Evolutionary conservation across 2,888 invertebrate genomes (phyloP).

Genomic region (Philhelius pedissequus): DNA sequence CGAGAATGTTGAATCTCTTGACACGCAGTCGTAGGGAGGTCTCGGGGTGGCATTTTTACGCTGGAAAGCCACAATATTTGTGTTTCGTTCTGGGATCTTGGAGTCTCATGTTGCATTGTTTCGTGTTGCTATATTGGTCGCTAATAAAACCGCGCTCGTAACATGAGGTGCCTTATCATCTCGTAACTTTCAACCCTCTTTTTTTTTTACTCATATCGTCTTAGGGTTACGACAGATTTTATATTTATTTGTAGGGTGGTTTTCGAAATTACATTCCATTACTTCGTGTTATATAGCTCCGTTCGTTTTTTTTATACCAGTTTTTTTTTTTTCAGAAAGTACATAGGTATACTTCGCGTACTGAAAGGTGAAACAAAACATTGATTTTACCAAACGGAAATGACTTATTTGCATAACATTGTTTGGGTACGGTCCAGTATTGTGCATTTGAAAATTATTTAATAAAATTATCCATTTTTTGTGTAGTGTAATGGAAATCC

Average conservation of each 20-base stretch:
- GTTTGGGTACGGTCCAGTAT: too few species aligned
- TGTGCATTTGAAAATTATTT: too few species aligned
- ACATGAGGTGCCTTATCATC: slow-evolving; percentile 12
- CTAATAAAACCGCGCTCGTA: slow-evolving; percentile 58
- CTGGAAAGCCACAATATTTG: slow-evolving; percentile 62
- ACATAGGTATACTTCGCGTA: too few species aligned
- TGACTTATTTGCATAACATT: too few species aligned
- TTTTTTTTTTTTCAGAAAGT: too few species aligned
- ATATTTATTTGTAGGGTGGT: background rate
- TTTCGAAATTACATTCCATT: background rate
- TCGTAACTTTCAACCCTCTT: background rate
- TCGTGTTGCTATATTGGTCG: slow-evolving; percentile 33
- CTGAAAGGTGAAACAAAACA: too few species aligned
- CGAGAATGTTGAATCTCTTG: slow-evolving; percentile 34
- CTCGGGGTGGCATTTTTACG: slow-evolving; percentile 34
- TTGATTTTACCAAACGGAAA: too few species aligned
- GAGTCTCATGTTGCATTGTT: slow-evolving; percentile 57
- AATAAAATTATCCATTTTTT: too few species aligned
- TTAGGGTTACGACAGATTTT: background rate
- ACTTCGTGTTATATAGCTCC: background rate
- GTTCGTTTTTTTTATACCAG: too few species aligned
- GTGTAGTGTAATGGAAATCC: too few species aligned
- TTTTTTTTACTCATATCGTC: background rate
- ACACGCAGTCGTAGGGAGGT: slow-evolving; percentile 29
- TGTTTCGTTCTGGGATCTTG: slow-evolving; percentile 30